Conservation (phyloP, 2,888 invertebrate species). For the Sphaerophoria rueppellii region DNA sequence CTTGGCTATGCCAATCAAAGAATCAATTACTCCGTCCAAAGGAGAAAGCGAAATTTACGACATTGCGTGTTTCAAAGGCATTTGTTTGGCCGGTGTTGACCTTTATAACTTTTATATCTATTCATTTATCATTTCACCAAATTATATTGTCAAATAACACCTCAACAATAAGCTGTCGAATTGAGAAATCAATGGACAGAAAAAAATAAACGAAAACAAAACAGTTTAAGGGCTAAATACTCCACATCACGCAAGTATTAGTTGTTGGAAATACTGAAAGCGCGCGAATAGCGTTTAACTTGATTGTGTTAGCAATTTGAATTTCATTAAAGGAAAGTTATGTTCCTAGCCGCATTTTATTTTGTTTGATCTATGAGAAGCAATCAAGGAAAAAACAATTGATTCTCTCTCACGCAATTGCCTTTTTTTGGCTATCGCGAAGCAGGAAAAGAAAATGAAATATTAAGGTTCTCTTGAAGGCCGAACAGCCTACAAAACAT, state of each 20-base stretch:
- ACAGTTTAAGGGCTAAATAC: constrained; percentile 6
- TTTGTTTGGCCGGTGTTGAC: not conserved
- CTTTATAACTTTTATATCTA: not conserved
- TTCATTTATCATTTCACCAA: constrained; percentile 32
- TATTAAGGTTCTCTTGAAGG: not conserved
- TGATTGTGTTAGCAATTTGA: constrained; percentile 53
- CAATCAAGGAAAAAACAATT: constrained; percentile 36
- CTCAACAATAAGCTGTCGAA: constrained; percentile 47
- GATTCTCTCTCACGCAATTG: constrained; percentile 39
- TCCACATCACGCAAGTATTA: not conserved
- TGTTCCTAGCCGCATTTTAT: not conserved
- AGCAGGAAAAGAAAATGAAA: not conserved
- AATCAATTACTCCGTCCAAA: not conserved
- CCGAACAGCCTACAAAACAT: too few relatives aligned
- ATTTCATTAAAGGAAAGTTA: constrained; percentile 43
- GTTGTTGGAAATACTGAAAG: not conserved
- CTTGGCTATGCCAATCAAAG: not conserved
- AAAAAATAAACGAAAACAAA: constrained; percentile 1
- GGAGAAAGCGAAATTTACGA: not conserved
- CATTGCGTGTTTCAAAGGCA: not conserved
- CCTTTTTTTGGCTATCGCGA: not conserved
- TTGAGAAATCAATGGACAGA: constrained; percentile 49
- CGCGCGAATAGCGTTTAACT: constrained; percentile 46
- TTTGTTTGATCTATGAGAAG: constrained; percentile 40
- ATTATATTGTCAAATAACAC: constrained; percentile 45